phyloP scores from a whole-genome alignment of 1,140 invertebrate genomes.

The Lycorma delicatula region DNA sequence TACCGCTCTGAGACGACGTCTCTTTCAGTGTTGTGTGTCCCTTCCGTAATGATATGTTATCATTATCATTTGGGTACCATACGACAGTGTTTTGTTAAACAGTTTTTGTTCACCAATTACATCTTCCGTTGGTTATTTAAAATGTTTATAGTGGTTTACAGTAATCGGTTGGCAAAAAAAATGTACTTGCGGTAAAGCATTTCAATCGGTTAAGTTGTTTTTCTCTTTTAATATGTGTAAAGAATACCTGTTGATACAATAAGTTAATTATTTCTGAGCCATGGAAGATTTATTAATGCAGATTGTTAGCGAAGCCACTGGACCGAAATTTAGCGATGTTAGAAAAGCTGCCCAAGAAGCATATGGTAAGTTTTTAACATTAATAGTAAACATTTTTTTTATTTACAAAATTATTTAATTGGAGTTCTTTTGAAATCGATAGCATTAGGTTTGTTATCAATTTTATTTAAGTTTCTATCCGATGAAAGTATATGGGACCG shows the following conservation, averaged over 20 bases:
- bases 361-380: slow-evolving; percentile 48
- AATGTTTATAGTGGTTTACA: too few species aligned
- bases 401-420: not conserved
- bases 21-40: too few species aligned
- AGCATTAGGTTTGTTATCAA: not conserved
- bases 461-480: not conserved
- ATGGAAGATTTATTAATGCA: slow-evolving; percentile 78
- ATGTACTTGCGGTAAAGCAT: too few species aligned
- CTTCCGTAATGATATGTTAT: too few species aligned
- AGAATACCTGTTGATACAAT: slow-evolving; percentile 3
- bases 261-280: not conserved
- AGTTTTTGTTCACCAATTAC: too few species aligned
- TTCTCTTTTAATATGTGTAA: too few species aligned
- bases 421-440: not conserved
- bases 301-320: slow-evolving; percentile 65
- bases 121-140: too few species aligned
- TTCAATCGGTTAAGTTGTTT: too few species aligned
- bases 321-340: slow-evolving; percentile 58
- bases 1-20: too few species aligned
- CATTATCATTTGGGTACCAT: too few species aligned
- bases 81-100: too few species aligned
- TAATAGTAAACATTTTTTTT: slow-evolving; percentile 2
- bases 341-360: slow-evolving; percentile 71
- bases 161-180: too few species aligned
- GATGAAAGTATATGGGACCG: not conserved